These are phyloP conservation scores for Athene noctua DNA, from an alignment of 2,113 vertebrate genomes.

Conservation along the genomic window DNA sequence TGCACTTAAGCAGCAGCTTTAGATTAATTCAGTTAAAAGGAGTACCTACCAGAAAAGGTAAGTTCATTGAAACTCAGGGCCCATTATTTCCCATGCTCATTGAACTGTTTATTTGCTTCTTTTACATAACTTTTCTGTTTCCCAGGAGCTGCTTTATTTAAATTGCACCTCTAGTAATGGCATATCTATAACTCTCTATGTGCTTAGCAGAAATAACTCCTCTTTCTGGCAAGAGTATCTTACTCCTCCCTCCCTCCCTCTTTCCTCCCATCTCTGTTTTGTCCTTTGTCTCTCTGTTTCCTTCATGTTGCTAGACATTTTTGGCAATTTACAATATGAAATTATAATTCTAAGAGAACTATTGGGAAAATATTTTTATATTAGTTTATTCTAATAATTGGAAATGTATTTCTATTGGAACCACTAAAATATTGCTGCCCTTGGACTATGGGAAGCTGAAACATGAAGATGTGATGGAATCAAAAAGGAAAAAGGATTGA, in stretches of 20 bases:
- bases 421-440: not conserved
- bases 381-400: not conserved
- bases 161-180: not conserved
- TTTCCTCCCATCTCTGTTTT: not conserved
- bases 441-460: not conserved
- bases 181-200: not conserved
- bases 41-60: not conserved
- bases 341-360: not conserved
- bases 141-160: not conserved
- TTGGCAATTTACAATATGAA: not conserved
- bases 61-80: not conserved
- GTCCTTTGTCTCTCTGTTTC: not conserved
- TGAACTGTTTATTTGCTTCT: not conserved
- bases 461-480: not conserved
- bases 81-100: not conserved
- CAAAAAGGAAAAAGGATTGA: not conserved
- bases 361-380: not conserved
- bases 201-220: not conserved
- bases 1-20: fast-evolving
- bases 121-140: not conserved
- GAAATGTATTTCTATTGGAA: not conserved
- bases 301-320: not conserved
- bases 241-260: not conserved
- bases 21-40: not conserved
- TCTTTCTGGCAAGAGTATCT: not conserved